These are phyloP conservation scores for Spinus olivaceus DNA, from an alignment of 2,797 vertebrate genomes.

Conservation along the genomic window DNA sequence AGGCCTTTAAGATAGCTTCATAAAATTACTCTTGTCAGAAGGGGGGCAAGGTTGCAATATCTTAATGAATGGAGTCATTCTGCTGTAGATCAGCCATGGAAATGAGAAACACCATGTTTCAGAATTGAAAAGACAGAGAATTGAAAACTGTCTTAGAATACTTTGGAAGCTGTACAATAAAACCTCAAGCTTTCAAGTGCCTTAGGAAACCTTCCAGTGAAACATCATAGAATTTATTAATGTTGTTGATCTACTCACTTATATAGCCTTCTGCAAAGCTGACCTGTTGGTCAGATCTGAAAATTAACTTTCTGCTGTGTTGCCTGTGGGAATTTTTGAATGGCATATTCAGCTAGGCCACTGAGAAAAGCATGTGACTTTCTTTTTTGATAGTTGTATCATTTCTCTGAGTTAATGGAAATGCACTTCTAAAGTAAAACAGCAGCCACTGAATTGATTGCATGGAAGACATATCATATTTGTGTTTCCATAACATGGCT, in stretches of 20 bases:
- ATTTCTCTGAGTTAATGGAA: not conserved
- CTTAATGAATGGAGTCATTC: not conserved
- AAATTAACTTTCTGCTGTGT: not conserved
- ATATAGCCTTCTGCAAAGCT: not conserved
- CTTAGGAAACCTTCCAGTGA: not conserved
- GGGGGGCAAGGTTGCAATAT: not conserved
- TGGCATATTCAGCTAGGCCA: conserved; percentile 21
- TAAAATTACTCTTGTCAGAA: not conserved
- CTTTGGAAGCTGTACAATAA: not conserved
- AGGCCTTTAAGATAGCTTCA: not conserved
- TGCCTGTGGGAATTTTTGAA: conserved; percentile 42
- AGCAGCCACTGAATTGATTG: not conserved
- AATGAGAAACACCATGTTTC: not conserved
- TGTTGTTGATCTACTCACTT: not conserved
- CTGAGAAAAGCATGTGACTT: not conserved
- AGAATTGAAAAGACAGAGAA: not conserved
- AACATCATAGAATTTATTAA: not conserved
- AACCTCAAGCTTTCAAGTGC: not conserved
- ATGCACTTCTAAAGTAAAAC: not conserved
- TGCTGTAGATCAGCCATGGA: not conserved
- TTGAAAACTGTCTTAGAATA: not conserved
- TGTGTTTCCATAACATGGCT: conserved; percentile 68
- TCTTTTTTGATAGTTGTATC: conserved; percentile 26
- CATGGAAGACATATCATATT: not conserved
- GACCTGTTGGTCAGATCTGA: not conserved